phyloP scores from a whole-genome alignment of 2,888 invertebrate species.

The Mayetiola destructor region DNA sequence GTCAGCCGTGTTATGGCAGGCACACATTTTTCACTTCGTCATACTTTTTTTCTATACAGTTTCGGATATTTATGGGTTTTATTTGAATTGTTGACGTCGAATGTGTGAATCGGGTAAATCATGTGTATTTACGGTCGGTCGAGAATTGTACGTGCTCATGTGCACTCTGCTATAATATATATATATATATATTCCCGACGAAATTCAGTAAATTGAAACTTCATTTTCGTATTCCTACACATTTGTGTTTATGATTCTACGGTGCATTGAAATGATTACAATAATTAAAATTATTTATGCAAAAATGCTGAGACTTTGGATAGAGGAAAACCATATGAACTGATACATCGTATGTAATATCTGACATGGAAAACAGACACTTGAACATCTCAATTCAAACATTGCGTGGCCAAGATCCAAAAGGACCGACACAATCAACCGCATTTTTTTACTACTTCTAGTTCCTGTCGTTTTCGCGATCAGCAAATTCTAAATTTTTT shows the following conservation, averaged over 20 bases:
- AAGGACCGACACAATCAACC: no score
- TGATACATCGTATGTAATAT: no score
- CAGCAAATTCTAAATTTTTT: background rate
- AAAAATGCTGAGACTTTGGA: no score
- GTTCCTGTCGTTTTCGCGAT: background rate
- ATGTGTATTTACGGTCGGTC: background rate
- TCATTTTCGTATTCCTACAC: background rate
- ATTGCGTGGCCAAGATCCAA: no score
- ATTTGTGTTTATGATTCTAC: background rate
- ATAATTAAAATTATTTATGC: conserved; percentile 5
- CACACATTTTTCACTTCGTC: conserved; percentile 6
- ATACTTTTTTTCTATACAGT: no score
- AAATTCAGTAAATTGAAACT: background rate
- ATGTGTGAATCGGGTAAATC: background rate
- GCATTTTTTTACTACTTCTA: background rate
- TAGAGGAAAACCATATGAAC: no score
- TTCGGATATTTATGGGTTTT: conserved; percentile 6
- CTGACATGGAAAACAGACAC: no score
- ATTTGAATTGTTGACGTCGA: background rate
- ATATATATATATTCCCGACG: background rate
- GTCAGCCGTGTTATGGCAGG: background rate
- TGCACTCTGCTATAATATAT: no score
- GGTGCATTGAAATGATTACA: background rate
- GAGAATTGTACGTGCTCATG: background rate
- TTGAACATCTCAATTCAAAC: no score